phyloP scores from a whole-genome alignment of 2,797 vertebrate genomes.

The Peromyscus eremicus region DNA sequence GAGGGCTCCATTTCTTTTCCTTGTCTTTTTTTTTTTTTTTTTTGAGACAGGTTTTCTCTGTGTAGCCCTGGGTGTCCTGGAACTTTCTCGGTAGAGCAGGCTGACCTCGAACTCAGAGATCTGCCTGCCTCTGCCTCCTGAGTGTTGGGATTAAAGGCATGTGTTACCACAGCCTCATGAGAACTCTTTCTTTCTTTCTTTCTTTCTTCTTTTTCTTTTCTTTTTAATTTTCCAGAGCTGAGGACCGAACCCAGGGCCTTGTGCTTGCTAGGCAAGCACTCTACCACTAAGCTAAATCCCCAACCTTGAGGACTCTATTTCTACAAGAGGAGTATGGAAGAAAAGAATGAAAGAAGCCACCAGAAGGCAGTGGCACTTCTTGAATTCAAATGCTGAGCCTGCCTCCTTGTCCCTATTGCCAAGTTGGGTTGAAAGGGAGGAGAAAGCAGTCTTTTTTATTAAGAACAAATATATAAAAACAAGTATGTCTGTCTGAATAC shows the following conservation, averaged over 20 bases:
- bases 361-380: constrained; percentile 32
- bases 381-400: background rate
- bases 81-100: background rate
- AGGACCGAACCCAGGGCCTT: too few species aligned
- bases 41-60: background rate
- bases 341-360: background rate
- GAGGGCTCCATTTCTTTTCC: constrained; percentile 7
- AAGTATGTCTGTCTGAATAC: background rate
- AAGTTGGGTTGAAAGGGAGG: background rate
- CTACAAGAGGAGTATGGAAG: background rate
- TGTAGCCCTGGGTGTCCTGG: background rate
- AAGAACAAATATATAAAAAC: constrained; percentile 65
- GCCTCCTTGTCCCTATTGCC: background rate
- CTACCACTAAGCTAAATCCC: too few species aligned
- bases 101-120: background rate
- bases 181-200: background rate
- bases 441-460: constrained; percentile 41
- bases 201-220: too few species aligned
- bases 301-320: background rate
- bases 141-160: background rate
- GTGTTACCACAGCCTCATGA: background rate
- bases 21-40: background rate
- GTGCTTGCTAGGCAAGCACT: too few species aligned
- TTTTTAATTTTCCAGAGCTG: too few species aligned
- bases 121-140: background rate